phyloP scores from a whole-genome alignment of 1,140 invertebrate genomes.

The Zaprionus ornatus region DNA sequence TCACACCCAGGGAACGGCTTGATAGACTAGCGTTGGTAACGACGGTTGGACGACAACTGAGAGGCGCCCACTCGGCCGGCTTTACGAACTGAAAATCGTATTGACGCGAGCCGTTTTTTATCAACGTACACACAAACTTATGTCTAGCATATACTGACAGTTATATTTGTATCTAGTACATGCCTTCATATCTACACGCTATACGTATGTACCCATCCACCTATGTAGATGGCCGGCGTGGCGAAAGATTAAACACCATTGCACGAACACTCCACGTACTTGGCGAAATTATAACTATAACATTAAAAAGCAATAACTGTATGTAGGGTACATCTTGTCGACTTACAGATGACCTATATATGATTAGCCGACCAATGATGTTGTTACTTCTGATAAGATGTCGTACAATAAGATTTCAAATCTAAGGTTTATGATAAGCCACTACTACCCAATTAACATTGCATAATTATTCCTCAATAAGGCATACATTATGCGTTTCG shows the following conservation, averaged over 20 bases:
- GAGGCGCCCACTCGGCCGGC: conserved; percentile 7
- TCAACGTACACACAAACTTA: conserved; percentile 20
- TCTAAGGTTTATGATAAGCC: background rate
- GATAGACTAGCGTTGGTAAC: conserved; percentile 55
- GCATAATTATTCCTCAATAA: background rate
- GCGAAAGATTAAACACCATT: conserved; percentile 34
- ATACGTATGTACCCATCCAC: background rate
- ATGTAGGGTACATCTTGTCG: background rate
- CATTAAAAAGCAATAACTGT: conserved; percentile 9
- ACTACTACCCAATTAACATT: background rate
- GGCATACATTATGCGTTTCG: background rate
- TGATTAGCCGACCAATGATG: background rate
- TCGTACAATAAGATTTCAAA: background rate
- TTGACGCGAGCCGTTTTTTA: conserved; percentile 57
- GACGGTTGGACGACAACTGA: conserved; percentile 71
- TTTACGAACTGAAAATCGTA: conserved; percentile 33
- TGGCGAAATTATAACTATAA: conserved; percentile 36
- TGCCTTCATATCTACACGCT: conserved; percentile 4
- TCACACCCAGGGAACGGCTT: conserved; percentile 37
- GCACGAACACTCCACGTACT: conserved; percentile 35
- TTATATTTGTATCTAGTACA: background rate
- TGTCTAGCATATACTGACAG: conserved; percentile 1
- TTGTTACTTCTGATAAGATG: background rate
- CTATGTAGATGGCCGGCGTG: conserved; percentile 18
- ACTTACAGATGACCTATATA: background rate